phyloP scores from a whole-genome alignment of 2,888 invertebrate species.

The Drosophila multiciliata region DNA sequence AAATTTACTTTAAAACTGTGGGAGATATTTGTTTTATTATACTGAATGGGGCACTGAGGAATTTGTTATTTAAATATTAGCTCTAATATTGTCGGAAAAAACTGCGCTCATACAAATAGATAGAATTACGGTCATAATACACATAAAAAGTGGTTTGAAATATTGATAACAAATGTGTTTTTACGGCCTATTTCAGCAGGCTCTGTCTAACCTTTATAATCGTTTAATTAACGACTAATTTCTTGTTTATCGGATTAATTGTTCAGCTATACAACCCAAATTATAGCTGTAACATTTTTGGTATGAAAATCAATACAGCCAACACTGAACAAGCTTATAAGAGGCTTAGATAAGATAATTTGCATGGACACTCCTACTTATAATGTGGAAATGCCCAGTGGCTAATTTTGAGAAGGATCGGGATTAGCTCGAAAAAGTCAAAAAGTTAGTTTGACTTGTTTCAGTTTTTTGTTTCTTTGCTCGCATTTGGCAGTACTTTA shows the following conservation, averaged over 20 bases:
- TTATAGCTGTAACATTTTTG: background rate
- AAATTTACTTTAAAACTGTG: background rate
- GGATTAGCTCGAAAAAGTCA: background rate
- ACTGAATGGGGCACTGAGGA: background rate
- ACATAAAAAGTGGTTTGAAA: background rate
- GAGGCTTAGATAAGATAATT: background rate
- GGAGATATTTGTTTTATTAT: background rate
- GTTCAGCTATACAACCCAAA: background rate
- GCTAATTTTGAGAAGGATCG: constrained; percentile 5
- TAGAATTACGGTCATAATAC: background rate
- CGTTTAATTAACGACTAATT: background rate
- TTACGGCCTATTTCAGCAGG: background rate
- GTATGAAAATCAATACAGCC: constrained; percentile 9
- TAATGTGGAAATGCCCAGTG: constrained; percentile 1
- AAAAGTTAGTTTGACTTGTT: constrained; percentile 4
- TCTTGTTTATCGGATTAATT: background rate
- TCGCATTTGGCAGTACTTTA: constrained; percentile 5
- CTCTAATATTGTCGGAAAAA: background rate
- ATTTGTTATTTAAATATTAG: background rate
- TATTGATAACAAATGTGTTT: background rate
- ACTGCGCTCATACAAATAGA: background rate
- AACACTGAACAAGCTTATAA: background rate
- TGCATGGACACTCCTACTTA: background rate
- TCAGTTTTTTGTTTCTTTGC: background rate
- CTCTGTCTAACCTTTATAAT: background rate